These are phyloP conservation scores for Drosophila atripex DNA, from an alignment of 2,888 invertebrate genomes.

Conservation along the genomic window DNA sequence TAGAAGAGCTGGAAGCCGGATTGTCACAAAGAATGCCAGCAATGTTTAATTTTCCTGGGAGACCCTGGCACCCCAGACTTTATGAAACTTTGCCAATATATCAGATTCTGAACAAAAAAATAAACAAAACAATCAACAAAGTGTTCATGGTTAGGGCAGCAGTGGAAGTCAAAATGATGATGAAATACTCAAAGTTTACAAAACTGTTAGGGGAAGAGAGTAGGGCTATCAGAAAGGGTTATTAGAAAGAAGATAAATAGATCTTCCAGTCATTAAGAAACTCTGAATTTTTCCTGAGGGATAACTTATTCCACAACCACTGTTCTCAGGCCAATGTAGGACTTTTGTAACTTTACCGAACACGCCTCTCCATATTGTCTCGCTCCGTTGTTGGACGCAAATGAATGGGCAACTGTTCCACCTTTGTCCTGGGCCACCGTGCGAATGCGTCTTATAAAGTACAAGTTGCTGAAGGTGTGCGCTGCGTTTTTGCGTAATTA, in stretches of 20 bases:
- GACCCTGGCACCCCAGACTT: slow-evolving; percentile 41
- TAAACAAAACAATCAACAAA: slow-evolving; percentile 62
- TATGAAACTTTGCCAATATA: slow-evolving; percentile 71
- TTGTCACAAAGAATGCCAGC: slow-evolving; percentile 11
- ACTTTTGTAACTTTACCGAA: slow-evolving; percentile 36
- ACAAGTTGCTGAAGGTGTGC: slow-evolving; percentile 51
- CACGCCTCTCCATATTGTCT: slow-evolving; percentile 39
- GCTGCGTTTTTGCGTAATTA: slow-evolving; percentile 65
- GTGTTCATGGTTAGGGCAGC: slow-evolving; percentile 3
- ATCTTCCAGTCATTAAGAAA: background rate
- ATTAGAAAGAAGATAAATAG: background rate
- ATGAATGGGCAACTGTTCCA: slow-evolving; percentile 40
- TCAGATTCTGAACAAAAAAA: slow-evolving; percentile 70
- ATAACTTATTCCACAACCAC: background rate
- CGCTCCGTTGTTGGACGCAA: slow-evolving; percentile 13
- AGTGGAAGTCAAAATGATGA: slow-evolving; percentile 7
- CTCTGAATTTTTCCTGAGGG: background rate
- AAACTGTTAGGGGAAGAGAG: background rate
- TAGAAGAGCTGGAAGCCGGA: background rate
- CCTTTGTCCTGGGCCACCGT: slow-evolving; percentile 40
- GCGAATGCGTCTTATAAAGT: slow-evolving; percentile 64
- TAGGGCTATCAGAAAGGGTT: background rate
- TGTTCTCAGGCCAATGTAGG: slow-evolving; percentile 25
- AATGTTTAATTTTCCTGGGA: slow-evolving; percentile 65
- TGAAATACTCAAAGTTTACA: background rate